Conservation (phyloP, 2,888 invertebrate genomes). For the Macaria liturata region DNA sequence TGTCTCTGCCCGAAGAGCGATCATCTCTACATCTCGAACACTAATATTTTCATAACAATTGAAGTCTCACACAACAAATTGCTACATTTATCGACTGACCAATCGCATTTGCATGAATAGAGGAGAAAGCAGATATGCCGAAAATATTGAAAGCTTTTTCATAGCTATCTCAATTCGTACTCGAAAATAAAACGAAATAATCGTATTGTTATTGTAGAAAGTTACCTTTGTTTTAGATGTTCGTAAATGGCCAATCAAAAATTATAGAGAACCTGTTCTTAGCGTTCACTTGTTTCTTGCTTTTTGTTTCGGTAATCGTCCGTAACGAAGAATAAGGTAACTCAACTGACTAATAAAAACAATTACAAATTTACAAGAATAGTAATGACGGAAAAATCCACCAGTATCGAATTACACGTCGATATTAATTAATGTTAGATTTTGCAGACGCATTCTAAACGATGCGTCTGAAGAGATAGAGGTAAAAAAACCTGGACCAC, state of each 20-base stretch:
- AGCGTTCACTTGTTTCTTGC: slow-evolving; percentile 4
- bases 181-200: slow-evolving; percentile 18
- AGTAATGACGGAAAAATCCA: not conserved
- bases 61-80: slow-evolving; percentile 20
- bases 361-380: too few species aligned
- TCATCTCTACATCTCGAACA: slow-evolving; percentile 1
- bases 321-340: not conserved
- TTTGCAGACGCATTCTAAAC: slow-evolving; percentile 5
- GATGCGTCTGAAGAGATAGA: not conserved
- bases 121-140: slow-evolving; percentile 27
- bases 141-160: slow-evolving; percentile 22
- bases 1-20: not conserved
- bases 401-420: not conserved
- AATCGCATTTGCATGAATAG: slow-evolving; percentile 28
- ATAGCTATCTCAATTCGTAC: slow-evolving; percentile 14
- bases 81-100: slow-evolving; percentile 24
- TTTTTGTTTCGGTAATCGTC: not conserved
- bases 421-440: not conserved
- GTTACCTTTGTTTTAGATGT: slow-evolving; percentile 10
- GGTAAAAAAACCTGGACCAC: not conserved
- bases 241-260: slow-evolving; percentile 11
- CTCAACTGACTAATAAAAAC: too few species aligned
- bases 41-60: slow-evolving; percentile 20
- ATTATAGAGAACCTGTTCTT: slow-evolving; percentile 7
- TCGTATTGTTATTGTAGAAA: slow-evolving; percentile 22